Conservation (phyloP, 1,140 invertebrate species). For the Bombus ignitus region DNA sequence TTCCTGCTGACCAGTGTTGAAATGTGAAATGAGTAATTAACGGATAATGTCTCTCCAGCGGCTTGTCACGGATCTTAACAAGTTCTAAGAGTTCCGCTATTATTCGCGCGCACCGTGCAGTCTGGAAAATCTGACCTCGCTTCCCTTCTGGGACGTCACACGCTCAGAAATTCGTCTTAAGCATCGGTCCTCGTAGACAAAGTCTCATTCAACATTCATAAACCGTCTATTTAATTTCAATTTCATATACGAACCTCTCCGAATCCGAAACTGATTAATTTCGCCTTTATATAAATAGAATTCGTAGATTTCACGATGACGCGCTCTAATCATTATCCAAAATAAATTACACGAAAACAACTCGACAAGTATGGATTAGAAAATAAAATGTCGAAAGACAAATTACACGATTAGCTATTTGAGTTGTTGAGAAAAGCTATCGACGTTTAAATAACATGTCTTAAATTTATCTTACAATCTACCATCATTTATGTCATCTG, state of each 20-base stretch:
- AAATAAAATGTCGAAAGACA: too few relatives aligned
- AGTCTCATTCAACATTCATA: background rate
- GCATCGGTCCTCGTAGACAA: background rate
- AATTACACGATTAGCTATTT: too few relatives aligned
- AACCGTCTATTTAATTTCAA: background rate
- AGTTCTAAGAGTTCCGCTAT: slow-evolving; percentile 48
- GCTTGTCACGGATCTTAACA: slow-evolving; percentile 39
- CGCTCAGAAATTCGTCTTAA: background rate
- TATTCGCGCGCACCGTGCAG: slow-evolving; percentile 42
- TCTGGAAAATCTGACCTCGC: slow-evolving; percentile 1
- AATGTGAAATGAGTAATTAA: slow-evolving; percentile 71
- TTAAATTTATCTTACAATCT: too few relatives aligned
- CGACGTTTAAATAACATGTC: too few relatives aligned
- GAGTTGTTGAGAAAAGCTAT: too few relatives aligned
- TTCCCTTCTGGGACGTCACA: background rate
- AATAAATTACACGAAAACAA: rapidly evolving
- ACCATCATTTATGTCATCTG: too few relatives aligned
- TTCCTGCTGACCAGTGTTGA: slow-evolving; percentile 53
- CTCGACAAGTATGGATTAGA: too few relatives aligned
- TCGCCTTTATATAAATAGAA: too few relatives aligned
- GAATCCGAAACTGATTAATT: too few relatives aligned
- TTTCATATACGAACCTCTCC: too few relatives aligned
- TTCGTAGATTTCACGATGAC: too few relatives aligned
- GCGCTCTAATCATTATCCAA: too few relatives aligned
- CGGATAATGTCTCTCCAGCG: slow-evolving; percentile 28